Conservation (phyloP, 1,140 invertebrate genomes). For the Fopius arisanus region DNA sequence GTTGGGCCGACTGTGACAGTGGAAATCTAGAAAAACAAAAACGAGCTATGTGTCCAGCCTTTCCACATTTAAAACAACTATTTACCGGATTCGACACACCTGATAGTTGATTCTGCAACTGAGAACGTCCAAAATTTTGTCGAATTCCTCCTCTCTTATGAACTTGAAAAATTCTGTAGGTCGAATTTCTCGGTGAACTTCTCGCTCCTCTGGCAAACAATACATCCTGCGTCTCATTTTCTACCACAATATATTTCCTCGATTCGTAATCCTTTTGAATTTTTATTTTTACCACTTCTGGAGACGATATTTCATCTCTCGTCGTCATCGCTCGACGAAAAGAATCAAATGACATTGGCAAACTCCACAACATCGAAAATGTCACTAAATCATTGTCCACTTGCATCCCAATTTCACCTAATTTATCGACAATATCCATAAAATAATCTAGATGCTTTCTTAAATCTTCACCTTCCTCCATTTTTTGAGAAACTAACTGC, state of each 20-base stretch:
- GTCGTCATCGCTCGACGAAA: constrained; percentile 43
- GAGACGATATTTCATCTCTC: constrained; percentile 37
- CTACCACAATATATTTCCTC: constrained; percentile 20
- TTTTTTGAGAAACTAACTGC: constrained; percentile 31
- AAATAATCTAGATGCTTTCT: not conserved
- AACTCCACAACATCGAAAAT: not conserved
- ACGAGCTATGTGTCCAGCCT: constrained; percentile 27
- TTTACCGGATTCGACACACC: not conserved
- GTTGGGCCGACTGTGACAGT: not conserved
- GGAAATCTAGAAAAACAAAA: constrained; percentile 10
- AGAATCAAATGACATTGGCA: constrained; percentile 35
- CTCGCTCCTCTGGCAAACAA: constrained; percentile 14
- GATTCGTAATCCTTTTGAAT: constrained; percentile 39
- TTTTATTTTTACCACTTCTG: constrained; percentile 38
- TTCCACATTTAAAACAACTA: constrained; percentile 19
- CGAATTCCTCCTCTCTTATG: not conserved
- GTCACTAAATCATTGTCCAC: not conserved
- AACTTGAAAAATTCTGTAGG: not conserved
- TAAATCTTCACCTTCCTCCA: constrained; percentile 29
- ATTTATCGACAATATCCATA: constrained; percentile 1
- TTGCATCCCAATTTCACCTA: not conserved
- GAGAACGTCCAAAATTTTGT: not conserved
- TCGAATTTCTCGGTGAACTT: not conserved
- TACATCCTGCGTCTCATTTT: not conserved
- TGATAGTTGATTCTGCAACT: not conserved